Base-by-base conservation (phyloP, 2,888 invertebrate species). In the Oxyscelio sp. region DNA sequence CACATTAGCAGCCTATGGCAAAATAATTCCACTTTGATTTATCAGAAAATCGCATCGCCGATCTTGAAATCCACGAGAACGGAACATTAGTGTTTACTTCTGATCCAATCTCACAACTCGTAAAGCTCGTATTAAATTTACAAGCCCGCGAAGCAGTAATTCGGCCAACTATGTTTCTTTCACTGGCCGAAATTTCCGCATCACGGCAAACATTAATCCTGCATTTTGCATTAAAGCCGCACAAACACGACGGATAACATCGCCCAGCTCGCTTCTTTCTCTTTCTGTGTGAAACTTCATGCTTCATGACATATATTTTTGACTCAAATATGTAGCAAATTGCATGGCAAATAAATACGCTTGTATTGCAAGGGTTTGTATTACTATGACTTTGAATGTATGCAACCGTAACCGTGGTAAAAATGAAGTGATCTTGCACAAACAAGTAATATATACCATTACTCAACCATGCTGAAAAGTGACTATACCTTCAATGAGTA, bases 11-110 rank as follows among this genome's bases (percentile, higher is more conserved):
- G 63, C 61, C 66, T 56, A 75, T 66, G 24, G 24, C 75, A 15
- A 56, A 48, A 66, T 75, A 24, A 66, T 75, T 58, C 58, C 34
- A 50, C 15, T 48, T 2, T 45, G 45, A 65, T 66, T 58, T 75
- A n/a, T n/a, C n/a, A n/a, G n/a, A n/a, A n/a, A n/a, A 75, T 66
- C 58, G 66, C 17, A 54, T 40, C 58, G 40, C n/a, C 19, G 38
- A 66, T 68, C 66, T 68, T 59, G 27, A 43, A 52, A 61, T 45
- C 61, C 59, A 58, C 66, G 58, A 59, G 50, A 77, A 40, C 59
- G 50, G 21, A 78, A 54, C 61, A 70, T 70, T 68, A 78, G 34
- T 17, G 52, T 52, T 70, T 31, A 68, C 68, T 68, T 77, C n/a
- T 40, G 43, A 50, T 59, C 38, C 59, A 68, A 68, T 66, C 38